Evolutionary conservation across 2,888 invertebrate genomes (phyloP).

Genomic region (Rambutsinella grinnellia): DNA sequence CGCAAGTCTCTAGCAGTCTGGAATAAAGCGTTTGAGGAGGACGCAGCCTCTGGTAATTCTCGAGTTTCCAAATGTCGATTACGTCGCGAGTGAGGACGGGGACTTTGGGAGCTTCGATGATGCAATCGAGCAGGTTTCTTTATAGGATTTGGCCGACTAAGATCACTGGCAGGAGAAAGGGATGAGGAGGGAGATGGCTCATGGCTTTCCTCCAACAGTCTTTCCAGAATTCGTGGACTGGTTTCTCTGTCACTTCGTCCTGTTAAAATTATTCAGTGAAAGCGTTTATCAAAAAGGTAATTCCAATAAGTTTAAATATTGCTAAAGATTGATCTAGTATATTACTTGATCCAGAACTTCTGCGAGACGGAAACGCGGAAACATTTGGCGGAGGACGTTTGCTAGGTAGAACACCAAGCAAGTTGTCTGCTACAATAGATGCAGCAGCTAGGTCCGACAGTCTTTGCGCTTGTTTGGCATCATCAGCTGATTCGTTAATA

Average conservation of each 20-base stretch:
- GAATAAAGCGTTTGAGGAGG: slow-evolving; percentile 61
- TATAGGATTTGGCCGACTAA: slow-evolving; percentile 35
- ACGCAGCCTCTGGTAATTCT: slow-evolving; percentile 32
- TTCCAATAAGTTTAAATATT: no score
- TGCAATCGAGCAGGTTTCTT: slow-evolving; percentile 33
- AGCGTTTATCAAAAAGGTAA: neutral
- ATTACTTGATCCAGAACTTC: slow-evolving; percentile 44
- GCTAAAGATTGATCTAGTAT: neutral
- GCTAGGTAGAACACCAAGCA: slow-evolving; percentile 40
- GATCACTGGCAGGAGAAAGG: slow-evolving; percentile 32
- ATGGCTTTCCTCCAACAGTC: slow-evolving; percentile 65
- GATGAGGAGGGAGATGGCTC: slow-evolving; percentile 63
- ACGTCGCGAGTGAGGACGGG: slow-evolving; percentile 39
- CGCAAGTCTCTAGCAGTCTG: slow-evolving; percentile 63
- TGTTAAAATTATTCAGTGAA: slow-evolving; percentile 14
- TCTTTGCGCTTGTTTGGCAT: slow-evolving; percentile 24
- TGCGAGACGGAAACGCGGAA: slow-evolving; percentile 35
- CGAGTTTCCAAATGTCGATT: slow-evolving; percentile 28
- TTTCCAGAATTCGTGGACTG: slow-evolving; percentile 64
- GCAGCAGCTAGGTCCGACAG: slow-evolving; percentile 48
- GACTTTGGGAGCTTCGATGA: slow-evolving; percentile 42
- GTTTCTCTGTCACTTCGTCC: slow-evolving; percentile 63
- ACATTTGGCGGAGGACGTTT: slow-evolving; percentile 49
- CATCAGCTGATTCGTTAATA: slow-evolving; percentile 13
- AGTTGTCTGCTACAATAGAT: slow-evolving; percentile 46